phyloP scores from a whole-genome alignment of 2,888 invertebrate genomes.

The Onthophagus sagittarius region DNA sequence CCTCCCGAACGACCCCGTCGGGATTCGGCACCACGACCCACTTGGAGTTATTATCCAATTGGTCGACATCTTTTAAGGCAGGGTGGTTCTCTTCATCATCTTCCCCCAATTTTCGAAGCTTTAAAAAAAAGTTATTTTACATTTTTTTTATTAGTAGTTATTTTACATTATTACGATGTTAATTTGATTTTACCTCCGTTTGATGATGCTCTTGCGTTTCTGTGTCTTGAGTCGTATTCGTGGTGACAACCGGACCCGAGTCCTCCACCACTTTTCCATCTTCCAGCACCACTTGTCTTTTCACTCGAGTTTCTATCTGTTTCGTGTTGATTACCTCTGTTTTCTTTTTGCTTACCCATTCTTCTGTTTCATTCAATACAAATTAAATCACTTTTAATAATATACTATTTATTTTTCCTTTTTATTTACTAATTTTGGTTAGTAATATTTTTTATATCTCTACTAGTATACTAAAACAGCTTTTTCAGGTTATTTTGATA shows the following conservation, averaged over 20 bases:
- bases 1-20: slow-evolving; percentile 76
- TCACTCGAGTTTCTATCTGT: slow-evolving; percentile 87
- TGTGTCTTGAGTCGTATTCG: slow-evolving; percentile 86
- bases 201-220: slow-evolving; percentile 86
- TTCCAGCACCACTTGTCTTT: slow-evolving; percentile 83
- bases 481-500: too few species aligned
- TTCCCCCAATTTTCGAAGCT: slow-evolving; percentile 46
- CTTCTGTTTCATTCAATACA: slow-evolving; percentile 58
- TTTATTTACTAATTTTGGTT: too few species aligned
- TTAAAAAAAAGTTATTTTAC: slow-evolving; percentile 21
- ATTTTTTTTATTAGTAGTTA: not conserved
- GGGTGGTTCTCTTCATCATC: slow-evolving; percentile 37
- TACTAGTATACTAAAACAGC: too few species aligned
- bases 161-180: not conserved
- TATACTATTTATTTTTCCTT: too few species aligned
- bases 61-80: slow-evolving; percentile 33
- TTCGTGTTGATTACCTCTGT: slow-evolving; percentile 85
- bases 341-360: slow-evolving; percentile 89
- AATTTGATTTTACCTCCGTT: slow-evolving; percentile 61
- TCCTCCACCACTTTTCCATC: slow-evolving; percentile 88
- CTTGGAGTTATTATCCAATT: slow-evolving; percentile 31
- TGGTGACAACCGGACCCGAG: slow-evolving; percentile 85
- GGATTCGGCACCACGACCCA: slow-evolving; percentile 63
- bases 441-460: too few species aligned
- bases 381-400: too few species aligned